These are phyloP conservation scores for Nycticryphes semicollaris DNA, from an alignment of 2,113 vertebrate species.

Conservation along the genomic window DNA sequence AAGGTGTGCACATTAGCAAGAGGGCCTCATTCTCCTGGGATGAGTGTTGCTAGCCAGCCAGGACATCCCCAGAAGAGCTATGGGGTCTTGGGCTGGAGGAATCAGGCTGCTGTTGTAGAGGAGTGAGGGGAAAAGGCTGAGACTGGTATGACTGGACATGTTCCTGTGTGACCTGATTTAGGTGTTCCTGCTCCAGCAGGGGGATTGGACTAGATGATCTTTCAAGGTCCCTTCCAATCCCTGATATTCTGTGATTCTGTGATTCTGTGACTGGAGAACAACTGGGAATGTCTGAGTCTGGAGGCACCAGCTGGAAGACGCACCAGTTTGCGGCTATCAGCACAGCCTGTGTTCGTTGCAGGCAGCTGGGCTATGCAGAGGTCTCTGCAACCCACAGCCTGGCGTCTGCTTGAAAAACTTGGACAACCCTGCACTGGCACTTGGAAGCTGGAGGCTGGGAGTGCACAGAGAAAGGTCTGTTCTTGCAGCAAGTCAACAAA, in stretches of 20 bases:
- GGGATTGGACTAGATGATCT: too few relatives aligned
- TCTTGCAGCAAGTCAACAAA: not conserved
- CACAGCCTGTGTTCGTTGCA: not conserved
- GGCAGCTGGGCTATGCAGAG: rapidly evolving
- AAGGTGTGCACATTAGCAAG: rapidly evolving
- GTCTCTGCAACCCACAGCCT: not conserved
- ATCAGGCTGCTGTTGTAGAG: not conserved
- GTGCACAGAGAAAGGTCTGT: not conserved
- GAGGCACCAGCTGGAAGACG: not conserved
- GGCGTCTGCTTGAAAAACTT: not conserved
- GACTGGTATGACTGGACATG: not conserved
- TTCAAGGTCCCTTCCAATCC: too few relatives aligned
- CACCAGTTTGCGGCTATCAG: not conserved
- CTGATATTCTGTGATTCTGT: too few relatives aligned
- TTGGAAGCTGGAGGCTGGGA: not conserved
- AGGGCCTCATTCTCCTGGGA: not conserved
- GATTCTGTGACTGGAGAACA: not conserved
- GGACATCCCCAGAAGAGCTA: rapidly evolving
- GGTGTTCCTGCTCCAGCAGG: too few relatives aligned
- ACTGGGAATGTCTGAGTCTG: rapidly evolving
- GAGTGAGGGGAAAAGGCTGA: not conserved
- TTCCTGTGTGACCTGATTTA: too few relatives aligned
- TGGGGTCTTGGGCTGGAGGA: not conserved
- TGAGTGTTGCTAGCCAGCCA: not conserved
- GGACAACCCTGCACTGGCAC: rapidly evolving